Base-by-base conservation (phyloP, 2,888 invertebrate species). In the Acleris sparsana region DNA sequence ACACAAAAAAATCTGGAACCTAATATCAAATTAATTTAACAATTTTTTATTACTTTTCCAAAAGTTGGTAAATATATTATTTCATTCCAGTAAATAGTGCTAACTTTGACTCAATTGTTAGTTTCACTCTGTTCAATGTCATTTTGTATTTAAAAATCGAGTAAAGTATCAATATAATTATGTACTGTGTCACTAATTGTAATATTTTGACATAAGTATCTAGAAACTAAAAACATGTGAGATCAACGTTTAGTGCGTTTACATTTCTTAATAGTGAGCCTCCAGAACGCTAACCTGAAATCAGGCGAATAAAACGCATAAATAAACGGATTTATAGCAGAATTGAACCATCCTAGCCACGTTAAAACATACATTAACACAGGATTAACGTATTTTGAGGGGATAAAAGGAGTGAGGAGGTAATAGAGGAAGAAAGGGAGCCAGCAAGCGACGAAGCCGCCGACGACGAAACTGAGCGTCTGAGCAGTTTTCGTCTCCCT, bases 261-360 rank as follows among this genome's bases (percentile, higher is more conserved):
- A 82, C 95, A 96, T 78, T 95, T 95, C 69, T 93, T 94, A 62
- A 96, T 94, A 0, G 97, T 97, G 44, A 97, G 87, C 70, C 97
- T 93, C 97, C 97, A 97, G 79, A 97, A 97, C 0, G 97, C 97
- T 73, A 96, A 93, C 78, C 97, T 94, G 82, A 97, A 97, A 82
- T 97, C 97, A 0, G 96, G 96, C 69, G 97, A 97, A 86, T 97
- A 97, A 80, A 97, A 97, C 20, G 97, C 97, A 79, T 97, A 97
- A 76, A 97, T 97, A 82, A 97, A 97, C 0, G 97, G 97, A 88
- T 97, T 97, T 71, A 97, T 97, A 5, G 97, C 97, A 0, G 97
- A 97, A 82, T 97, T 97, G 76, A 97, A 95, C 97, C 97, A 97
- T 0, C 97, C 97, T 49, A 97, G 89, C 97, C 97, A 97, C 1